Base-by-base conservation (phyloP, 2,888 invertebrate species). In the Dicyrtoma fusca region DNA sequence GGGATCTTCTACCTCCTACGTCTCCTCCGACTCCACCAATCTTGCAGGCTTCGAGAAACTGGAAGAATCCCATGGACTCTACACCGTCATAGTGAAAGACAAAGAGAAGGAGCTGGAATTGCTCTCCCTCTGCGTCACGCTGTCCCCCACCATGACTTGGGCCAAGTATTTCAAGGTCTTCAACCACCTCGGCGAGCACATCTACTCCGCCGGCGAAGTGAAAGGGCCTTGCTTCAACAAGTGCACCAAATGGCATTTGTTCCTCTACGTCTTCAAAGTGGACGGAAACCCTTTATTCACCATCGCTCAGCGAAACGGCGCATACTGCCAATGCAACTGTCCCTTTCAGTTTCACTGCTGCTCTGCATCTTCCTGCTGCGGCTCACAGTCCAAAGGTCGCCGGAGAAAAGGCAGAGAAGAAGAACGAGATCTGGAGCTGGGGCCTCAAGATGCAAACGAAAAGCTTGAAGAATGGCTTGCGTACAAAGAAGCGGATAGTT, bases 201-300 rank as follows among this genome's bases (percentile, higher is more conserved):
- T 65, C 25, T 65, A 49, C 25, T 65, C 65, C 49, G 65, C 47
- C 8, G 65, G 65, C 4, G 65, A 65, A 49, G 47, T 47, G n/a
- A 19, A 47, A 21, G 23, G 11, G 5, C 13, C 23, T 14, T 23
- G 26, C 17, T 51, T 49, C 51, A 34, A 34, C 4, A 34, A 34
- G n/a, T n/a, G n/a, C n/a, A 17, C 64, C 51, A 26, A 65, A n/a
- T 65, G 45, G 44, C 23, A 47, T 5, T 49, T 65, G 3, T 25
- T 49, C 51, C 21, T 42, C 23, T 49, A n/a, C 65, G 47, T 65
- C 13, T 65, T 45, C 51, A 47, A 23, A 2, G 2, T 10, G 11
- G 65, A 47, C 5, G 65, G 65, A 2, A 17, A 49, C 2, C 65
- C 65, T 11, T 5, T 65, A 1, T 25, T 65, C 10, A 47, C 65